Evolutionary conservation across 1,140 invertebrate species (phyloP).

Genomic region (Meloidogyne floridensis): DNA sequence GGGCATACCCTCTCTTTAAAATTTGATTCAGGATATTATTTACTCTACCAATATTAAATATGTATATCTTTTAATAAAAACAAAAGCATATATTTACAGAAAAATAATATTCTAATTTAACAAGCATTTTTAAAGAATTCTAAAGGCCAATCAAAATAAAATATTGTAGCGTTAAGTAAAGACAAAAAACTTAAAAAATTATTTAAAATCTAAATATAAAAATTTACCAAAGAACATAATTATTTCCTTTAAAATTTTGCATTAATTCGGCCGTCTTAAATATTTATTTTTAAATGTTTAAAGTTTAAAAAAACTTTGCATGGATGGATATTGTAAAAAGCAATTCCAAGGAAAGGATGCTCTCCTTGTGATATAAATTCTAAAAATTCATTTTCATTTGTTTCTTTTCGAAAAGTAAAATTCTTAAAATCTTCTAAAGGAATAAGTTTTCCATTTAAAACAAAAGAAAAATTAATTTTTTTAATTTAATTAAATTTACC

Average conservation of each 20-base stretch:
- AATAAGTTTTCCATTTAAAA: slow-evolving; percentile 41
- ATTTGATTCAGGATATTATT: no score
- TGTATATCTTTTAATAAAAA: no score
- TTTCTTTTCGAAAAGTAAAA: slow-evolving; percentile 18
- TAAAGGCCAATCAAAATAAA: slow-evolving; percentile 24
- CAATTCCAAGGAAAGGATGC: slow-evolving; percentile 49
- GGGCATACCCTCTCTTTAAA: no score
- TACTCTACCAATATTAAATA: no score
- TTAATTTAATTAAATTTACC: slow-evolving; percentile 25
- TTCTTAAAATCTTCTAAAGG: slow-evolving; percentile 31
- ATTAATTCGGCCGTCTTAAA: slow-evolving; percentile 34
- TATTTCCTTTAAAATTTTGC: slow-evolving; percentile 25
- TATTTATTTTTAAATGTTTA: background rate
- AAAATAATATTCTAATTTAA: background rate
- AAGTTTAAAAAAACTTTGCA: slow-evolving; percentile 36
- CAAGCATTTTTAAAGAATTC: slow-evolving; percentile 1
- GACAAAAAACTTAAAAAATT: slow-evolving; percentile 34
- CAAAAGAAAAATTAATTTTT: slow-evolving; percentile 17
- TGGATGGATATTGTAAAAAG: slow-evolving; percentile 56
- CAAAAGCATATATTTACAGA: background rate
- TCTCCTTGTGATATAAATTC: slow-evolving; percentile 55
- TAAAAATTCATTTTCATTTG: slow-evolving; percentile 9
- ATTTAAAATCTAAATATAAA: background rate
- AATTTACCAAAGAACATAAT: slow-evolving; percentile 30
- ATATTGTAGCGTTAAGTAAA: slow-evolving; percentile 14